Evolutionary conservation across 1,140 invertebrate species (phyloP), one percentile per base, ranked within the genome.

Genomic region (Drosophila murphyi): DNA sequence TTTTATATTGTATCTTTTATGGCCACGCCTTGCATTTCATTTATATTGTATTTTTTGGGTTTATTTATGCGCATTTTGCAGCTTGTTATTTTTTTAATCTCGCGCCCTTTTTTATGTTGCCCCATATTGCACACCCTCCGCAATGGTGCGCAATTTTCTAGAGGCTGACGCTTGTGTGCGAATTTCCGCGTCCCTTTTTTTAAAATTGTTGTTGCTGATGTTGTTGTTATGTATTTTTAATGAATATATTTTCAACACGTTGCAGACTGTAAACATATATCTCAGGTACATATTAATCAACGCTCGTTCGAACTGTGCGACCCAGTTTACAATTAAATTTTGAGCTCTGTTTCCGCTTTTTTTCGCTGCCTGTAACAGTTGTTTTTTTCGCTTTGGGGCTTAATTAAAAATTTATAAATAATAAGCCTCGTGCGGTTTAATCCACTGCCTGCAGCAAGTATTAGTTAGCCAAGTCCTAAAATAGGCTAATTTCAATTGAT

Each of bases 361-460:
- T 62, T 48, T 63, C 35, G 45, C 41, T 12, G 45, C 47, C 39
- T 57, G 55, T 39, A n/a, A 41, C 51, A 32, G 32, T 43, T 61
- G 41, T 29, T 4, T 35, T 62, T 54, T 59, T 39, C 10, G 47
- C 71, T 55, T 50, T 67, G 61, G 43, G 39, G 72, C 72, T 60
- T 83, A 83, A 88, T 88, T 89, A 88, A 88, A 86, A 88, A 72
- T 89, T 80, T 78, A 83, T 83, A 88, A 83, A 89, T 89, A 74
- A 83, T 83, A 51, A 62, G 39, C 45, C 41, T 65, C 80, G 67
- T 12, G 68, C 56, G 51, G 67, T 12, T 45, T 41, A 57, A 47
- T 72, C 70, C 75, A 69, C 78, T 72, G 65, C 57, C 50, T 6
- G 37, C 29, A 52, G 48, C 35, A 43, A 43, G 65, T 62, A 68